phyloP scores from a whole-genome alignment of 2,888 invertebrate genomes.

The Norana najaformis region DNA sequence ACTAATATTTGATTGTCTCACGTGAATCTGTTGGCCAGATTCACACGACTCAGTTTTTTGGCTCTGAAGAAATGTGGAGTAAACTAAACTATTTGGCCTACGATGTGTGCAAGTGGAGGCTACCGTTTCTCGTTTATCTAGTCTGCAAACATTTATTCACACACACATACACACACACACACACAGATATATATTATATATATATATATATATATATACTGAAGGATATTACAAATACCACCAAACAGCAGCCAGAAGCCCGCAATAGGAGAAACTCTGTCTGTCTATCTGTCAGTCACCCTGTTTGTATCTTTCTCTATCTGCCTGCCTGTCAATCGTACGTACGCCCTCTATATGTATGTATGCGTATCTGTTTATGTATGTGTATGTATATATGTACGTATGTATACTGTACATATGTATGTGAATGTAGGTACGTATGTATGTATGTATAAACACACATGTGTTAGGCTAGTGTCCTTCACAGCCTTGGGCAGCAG shows the following conservation, averaged over 20 bases:
- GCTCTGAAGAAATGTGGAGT: no score
- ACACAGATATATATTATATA: neutral
- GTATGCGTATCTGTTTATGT: neutral
- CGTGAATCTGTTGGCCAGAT: neutral
- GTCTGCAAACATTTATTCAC: no score
- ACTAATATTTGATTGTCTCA: neutral
- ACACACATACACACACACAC: constrained; percentile 10
- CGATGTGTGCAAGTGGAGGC: neutral
- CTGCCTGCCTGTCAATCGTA: neutral
- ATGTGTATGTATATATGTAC: constrained; percentile 16
- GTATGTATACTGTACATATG: constrained; percentile 8
- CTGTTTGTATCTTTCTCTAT: neutral
- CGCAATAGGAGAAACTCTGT: neutral
- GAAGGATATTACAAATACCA: no score
- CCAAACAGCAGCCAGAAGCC: neutral
- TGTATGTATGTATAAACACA: constrained; percentile 18
- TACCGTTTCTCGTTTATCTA: neutral
- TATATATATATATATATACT: neutral
- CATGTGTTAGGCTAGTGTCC: neutral
- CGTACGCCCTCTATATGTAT: neutral
- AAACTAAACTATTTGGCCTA: neutral
- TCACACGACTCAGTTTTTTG: no score
- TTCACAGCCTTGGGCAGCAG: neutral
- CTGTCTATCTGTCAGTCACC: neutral
- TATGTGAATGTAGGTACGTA: constrained; percentile 7